Base-by-base conservation (phyloP, 2,888 invertebrate genomes). In the Achlya flavicornis region DNA sequence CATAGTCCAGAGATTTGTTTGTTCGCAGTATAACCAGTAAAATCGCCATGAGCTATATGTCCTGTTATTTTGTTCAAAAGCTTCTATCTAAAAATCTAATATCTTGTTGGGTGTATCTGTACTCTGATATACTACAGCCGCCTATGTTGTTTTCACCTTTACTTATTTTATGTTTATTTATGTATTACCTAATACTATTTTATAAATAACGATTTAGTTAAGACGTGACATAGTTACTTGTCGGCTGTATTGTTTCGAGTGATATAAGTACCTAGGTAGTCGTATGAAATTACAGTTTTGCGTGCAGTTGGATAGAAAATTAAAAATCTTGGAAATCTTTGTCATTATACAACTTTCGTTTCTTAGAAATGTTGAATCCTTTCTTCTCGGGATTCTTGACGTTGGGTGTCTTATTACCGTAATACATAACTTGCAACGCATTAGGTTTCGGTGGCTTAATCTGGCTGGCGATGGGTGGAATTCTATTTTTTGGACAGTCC, bases 311-410 rank as follows among this genome's bases (percentile, higher is more conserved):
- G 16, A 48, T 48, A 16, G 16, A 48, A 16, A 16, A 26, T 83
- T 86, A 91, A 73, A 87, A 86, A 75, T 91, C 88, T 72, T 88
- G 84, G 71, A 89, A 90, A 64, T 91, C 90, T 74, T 92, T 92
- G 14, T 89, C 90, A 65, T 81, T 91, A 68, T 89, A 93, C 5
- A 93, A 81, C 76, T 93, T 93, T 68, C 93, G 85, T 73, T 91
- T 93, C 77, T 93, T 93, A 3, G 86, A 85, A 59, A 92, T 91
- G 66, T 87, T 89, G 67, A 93, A 93, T 26, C 88, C 88, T 75
- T 91, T 92, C 71, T 91, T 91, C 5, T 91, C 89, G 0, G 75
- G 66, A 63, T 64, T 71, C 61, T 80, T 82, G 4, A 67, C 38
- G 32, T 70, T 75, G 11, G 78, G 73, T 5, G 80, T 73, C 72